Evolutionary conservation across 2,797 vertebrate genomes (phyloP).

Genomic region (Sorex maritimensis): DNA sequence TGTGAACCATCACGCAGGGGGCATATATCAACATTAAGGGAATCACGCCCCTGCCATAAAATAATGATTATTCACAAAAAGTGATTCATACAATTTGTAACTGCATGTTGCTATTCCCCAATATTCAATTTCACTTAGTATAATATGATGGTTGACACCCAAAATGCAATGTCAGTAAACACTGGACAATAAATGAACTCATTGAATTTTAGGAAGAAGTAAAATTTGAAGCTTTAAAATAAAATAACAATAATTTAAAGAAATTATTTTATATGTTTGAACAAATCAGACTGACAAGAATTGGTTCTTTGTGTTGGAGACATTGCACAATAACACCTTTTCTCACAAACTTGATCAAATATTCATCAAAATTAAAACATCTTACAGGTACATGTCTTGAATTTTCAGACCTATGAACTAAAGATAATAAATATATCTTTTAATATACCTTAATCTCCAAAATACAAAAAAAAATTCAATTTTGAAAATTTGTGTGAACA

Average conservation of each 20-base stretch:
- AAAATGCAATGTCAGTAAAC: constrained; percentile 18
- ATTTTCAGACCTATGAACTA: background rate
- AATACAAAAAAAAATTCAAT: constrained; percentile 10
- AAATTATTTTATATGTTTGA: too few species aligned
- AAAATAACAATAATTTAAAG: constrained; percentile 52
- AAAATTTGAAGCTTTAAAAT: constrained; percentile 11
- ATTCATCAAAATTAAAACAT: constrained; percentile 18
- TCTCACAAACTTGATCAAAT: constrained; percentile 39
- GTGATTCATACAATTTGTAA: background rate
- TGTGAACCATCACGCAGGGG: constrained; percentile 1
- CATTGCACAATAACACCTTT: background rate
- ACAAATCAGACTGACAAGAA: too few species aligned
- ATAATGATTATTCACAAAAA: background rate
- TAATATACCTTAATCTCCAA: background rate
- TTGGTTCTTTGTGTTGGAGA: too few species aligned
- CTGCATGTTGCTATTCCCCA: background rate
- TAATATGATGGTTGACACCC: background rate
- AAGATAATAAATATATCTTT: background rate
- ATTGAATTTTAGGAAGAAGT: constrained; percentile 36
- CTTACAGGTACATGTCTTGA: background rate
- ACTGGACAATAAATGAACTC: background rate
- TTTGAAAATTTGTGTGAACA: constrained; percentile 8
- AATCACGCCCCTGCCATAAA: background rate
- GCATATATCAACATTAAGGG: background rate
- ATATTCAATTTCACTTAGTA: background rate